Evolutionary conservation across 2,888 invertebrate genomes (phyloP).

Genomic region (Cantharis lateralis): DNA sequence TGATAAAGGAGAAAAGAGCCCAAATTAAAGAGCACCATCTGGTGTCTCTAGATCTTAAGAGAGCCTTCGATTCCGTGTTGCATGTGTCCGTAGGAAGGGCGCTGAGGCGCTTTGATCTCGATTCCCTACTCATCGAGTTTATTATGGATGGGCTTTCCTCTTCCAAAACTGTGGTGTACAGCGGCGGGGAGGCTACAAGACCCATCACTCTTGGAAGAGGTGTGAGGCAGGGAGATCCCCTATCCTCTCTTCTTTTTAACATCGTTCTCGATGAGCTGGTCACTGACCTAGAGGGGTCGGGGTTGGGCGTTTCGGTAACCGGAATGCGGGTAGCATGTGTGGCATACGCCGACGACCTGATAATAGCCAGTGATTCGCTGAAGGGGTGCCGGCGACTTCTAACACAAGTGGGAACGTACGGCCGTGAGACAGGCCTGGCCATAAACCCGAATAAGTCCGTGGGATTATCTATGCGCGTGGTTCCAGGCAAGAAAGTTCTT

Average conservation of each 20-base stretch:
- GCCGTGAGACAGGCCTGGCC: not conserved
- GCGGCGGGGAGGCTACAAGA: no score
- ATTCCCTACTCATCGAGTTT: not conserved
- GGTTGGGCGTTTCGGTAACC: not conserved
- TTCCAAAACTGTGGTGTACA: no score
- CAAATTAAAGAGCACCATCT: not conserved
- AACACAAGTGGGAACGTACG: not conserved
- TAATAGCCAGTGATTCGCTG: not conserved
- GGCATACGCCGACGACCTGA: slow-evolving; percentile 19
- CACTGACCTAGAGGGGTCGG: not conserved
- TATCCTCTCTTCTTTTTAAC: slow-evolving; percentile 23
- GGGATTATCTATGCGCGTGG: not conserved
- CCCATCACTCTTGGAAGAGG: not conserved
- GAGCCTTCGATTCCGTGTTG: not conserved
- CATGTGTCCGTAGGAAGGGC: not conserved
- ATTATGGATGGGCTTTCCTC: not conserved
- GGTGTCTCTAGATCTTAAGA: not conserved
- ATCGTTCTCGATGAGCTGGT: slow-evolving; percentile 21
- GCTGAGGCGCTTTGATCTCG: not conserved
- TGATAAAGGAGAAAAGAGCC: not conserved
- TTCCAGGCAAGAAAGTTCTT: not conserved
- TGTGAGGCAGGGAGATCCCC: not conserved
- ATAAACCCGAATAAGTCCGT: not conserved
- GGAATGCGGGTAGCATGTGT: not conserved
- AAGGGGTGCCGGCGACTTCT: not conserved